These are phyloP conservation scores for Orycteropus afer DNA, from an alignment of 2,113 vertebrate species.

Conservation along the genomic window DNA sequence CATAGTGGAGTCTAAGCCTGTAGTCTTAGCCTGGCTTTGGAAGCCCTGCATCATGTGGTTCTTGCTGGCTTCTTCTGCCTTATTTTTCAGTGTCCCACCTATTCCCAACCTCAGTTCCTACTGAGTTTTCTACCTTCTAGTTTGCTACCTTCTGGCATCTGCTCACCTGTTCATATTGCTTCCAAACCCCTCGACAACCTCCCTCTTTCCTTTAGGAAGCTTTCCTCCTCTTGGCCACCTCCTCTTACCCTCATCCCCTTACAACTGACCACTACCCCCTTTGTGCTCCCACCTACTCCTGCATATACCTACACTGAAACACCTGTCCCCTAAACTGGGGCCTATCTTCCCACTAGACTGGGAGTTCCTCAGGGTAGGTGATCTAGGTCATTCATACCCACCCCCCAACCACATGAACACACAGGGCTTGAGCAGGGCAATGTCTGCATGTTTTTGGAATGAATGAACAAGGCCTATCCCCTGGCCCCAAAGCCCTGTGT, in stretches of 20 bases:
- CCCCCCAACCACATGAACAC: too few relatives aligned
- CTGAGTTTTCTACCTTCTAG: background rate
- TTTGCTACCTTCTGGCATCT: background rate
- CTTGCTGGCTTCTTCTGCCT: background rate
- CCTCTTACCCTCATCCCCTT: background rate
- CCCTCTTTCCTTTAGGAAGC: background rate
- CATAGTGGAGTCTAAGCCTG: background rate
- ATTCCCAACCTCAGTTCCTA: background rate
- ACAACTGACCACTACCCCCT: background rate
- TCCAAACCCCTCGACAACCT: background rate
- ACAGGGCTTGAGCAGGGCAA: background rate
- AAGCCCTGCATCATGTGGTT: background rate
- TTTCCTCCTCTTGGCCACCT: background rate
- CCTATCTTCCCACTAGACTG: background rate
- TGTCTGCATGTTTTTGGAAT: background rate
- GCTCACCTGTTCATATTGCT: background rate
- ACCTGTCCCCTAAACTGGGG: background rate
- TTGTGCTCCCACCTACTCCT: background rate
- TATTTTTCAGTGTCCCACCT: background rate
- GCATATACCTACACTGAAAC: accelerated
- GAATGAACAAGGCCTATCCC: background rate
- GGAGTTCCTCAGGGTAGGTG: background rate
- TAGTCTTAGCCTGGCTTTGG: background rate
- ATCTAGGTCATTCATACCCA: background rate
- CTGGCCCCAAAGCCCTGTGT: background rate